A percentile compares a stretch with the other conserved stretches of the same genome.
phyloP scores from a whole-genome alignment of 2,797 vertebrate species.

The Choloepus didactylus region DNA sequence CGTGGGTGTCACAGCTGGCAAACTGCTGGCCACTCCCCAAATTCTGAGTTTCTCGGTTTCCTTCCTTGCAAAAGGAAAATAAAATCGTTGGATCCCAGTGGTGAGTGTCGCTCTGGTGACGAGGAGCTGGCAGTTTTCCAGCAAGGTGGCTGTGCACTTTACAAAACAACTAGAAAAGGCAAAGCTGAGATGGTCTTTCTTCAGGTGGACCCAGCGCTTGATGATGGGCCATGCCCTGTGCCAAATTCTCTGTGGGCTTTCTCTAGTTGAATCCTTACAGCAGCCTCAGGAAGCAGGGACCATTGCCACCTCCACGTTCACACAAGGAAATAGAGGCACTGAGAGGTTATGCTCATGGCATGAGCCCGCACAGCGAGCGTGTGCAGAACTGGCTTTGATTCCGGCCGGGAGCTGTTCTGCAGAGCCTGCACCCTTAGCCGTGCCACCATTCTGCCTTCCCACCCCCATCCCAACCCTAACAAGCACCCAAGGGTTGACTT shows the following conservation, averaged over 20 bases:
- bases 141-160: accelerated
- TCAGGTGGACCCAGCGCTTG: accelerated
- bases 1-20: accelerated
- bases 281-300: neutral
- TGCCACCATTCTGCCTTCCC: neutral
- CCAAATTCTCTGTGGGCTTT: neutral
- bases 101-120: neutral
- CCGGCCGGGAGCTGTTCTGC: neutral
- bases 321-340: accelerated
- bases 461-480: neutral
- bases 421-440: neutral
- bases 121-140: neutral
- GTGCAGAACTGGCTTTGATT: neutral
- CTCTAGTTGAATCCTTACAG: neutral
- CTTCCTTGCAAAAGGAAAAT: neutral
- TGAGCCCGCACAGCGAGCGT: accelerated
- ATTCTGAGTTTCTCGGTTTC: neutral
- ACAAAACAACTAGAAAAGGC: neutral
- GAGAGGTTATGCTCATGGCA: neutral
- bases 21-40: accelerated
- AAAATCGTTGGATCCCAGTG: neutral
- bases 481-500: neutral
- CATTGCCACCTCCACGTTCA: neutral
- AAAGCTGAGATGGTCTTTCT: accelerated
- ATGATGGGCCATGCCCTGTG: accelerated